Conservation (phyloP, 2,888 invertebrate species). For the Hyposoter dolosus region DNA sequence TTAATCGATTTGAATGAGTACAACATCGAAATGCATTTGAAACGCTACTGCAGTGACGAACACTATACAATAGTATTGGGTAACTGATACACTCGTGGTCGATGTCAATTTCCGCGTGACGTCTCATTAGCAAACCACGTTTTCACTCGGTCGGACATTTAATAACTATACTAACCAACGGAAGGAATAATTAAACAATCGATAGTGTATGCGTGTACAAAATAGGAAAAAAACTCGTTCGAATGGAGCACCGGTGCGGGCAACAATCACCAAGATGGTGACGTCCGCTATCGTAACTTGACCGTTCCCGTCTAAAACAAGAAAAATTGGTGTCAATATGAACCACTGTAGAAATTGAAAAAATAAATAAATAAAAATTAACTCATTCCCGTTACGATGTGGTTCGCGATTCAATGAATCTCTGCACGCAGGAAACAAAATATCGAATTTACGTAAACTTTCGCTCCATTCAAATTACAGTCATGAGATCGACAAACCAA, state of each 20-base stretch:
- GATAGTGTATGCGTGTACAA: background rate
- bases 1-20: conserved; percentile 14
- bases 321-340: conserved; percentile 5
- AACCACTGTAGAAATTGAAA: background rate
- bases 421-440: background rate
- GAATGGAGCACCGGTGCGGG: background rate
- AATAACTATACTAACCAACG: conserved; percentile 43
- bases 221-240: conserved; percentile 3
- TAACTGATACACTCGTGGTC: conserved; percentile 9
- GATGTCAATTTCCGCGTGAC: conserved; percentile 12
- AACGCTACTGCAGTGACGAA: conserved; percentile 6
- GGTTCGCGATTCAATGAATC: background rate
- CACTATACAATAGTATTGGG: conserved; percentile 14
- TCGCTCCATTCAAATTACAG: background rate
- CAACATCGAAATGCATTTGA: conserved; percentile 14
- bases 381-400: background rate
- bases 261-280: conserved; percentile 13
- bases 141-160: conserved; percentile 29
- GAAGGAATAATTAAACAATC: conserved; percentile 47
- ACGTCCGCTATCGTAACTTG: conserved; percentile 8
- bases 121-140: conserved; percentile 43
- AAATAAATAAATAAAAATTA: background rate
- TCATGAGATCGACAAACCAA: background rate
- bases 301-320: background rate
- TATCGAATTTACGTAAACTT: background rate